These are phyloP conservation scores for Urocitellus parryii DNA, from an alignment of 2,113 vertebrate species.

Conservation along the genomic window DNA sequence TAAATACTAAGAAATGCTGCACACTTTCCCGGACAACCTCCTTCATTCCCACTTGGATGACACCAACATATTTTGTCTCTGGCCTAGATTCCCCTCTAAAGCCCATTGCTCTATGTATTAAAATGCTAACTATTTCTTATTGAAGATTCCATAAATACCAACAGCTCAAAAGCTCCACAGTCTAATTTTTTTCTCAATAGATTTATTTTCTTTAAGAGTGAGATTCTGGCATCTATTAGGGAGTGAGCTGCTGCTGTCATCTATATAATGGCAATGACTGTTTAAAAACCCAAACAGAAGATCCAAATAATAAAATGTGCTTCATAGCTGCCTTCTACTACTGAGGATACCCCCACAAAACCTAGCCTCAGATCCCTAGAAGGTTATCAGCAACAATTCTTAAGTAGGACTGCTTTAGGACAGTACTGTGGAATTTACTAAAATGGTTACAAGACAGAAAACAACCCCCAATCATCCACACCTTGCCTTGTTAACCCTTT, in stretches of 20 bases:
- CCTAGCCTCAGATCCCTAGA: neutral
- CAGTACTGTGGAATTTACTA: neutral
- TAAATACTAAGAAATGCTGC: neutral
- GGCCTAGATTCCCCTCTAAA: neutral
- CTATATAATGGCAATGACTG: neutral
- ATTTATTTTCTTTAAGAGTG: neutral
- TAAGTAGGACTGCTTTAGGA: neutral
- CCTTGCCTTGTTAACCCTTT: neutral
- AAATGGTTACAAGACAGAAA: neutral
- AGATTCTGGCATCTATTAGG: neutral
- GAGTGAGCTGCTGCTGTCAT: neutral
- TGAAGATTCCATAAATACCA: neutral
- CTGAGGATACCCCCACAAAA: neutral
- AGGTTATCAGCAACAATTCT: neutral
- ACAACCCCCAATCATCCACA: neutral
- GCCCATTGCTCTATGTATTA: neutral
- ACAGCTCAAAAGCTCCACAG: neutral
- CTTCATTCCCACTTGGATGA: neutral
- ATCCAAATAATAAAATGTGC: neutral
- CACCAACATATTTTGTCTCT: neutral
- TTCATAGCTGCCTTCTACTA: neutral
- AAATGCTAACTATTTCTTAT: neutral
- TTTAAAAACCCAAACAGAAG: constrained; percentile 2
- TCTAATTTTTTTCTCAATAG: neutral
- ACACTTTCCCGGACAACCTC: neutral